phyloP scores from a whole-genome alignment of 1,140 invertebrate genomes.

The Trialeurodes vaporariorum region DNA sequence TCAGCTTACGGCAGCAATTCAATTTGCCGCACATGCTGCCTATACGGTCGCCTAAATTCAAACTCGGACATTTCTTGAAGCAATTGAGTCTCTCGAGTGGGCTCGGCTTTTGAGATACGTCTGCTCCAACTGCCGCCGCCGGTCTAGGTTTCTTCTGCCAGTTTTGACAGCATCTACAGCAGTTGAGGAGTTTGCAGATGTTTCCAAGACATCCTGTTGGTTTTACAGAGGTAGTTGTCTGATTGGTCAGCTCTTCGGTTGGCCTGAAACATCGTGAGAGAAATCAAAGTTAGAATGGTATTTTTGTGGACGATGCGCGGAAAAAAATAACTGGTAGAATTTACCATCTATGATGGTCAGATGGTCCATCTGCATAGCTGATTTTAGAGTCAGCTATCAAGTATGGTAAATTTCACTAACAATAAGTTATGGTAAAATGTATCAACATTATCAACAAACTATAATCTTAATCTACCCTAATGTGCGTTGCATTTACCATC shows the following conservation, averaged over 20 bases:
- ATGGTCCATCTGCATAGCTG: too few relatives aligned
- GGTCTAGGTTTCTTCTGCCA: background rate
- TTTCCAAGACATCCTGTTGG: background rate
- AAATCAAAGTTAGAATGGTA: too few relatives aligned
- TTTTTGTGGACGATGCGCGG: too few relatives aligned
- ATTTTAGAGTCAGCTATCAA: too few relatives aligned
- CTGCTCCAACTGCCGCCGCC: background rate
- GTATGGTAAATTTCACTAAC: too few relatives aligned
- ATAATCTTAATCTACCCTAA: too few relatives aligned
- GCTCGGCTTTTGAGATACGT: background rate
- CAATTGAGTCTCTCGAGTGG: background rate
- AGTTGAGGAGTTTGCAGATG: background rate
- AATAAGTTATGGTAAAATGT: too few relatives aligned
- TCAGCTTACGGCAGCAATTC: background rate
- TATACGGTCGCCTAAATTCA: background rate
- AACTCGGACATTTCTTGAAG: background rate
- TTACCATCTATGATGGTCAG: too few relatives aligned
- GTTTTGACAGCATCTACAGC: background rate
- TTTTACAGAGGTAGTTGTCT: background rate
- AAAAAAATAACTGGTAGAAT: too few relatives aligned
- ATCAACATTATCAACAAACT: too few relatives aligned
- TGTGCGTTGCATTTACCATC: too few relatives aligned
- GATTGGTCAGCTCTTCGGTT: background rate
- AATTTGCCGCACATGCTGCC: background rate
- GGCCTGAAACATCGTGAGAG: background rate